Evolutionary conservation across 2,113 vertebrate genomes (phyloP).

Genomic region (Cricetomys ansorgei): DNA sequence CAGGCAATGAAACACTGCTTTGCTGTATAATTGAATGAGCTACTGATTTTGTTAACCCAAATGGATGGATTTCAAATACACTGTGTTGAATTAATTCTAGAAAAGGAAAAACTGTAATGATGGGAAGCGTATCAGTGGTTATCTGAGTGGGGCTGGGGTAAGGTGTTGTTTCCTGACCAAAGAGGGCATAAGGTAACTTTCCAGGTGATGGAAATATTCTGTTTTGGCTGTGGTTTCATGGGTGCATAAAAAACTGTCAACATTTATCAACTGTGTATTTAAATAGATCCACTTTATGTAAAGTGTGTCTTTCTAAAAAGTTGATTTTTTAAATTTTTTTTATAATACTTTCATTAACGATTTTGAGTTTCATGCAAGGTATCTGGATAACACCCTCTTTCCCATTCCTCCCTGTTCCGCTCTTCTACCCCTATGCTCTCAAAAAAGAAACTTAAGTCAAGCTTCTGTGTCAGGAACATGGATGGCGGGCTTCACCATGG

Average conservation of each 20-base stretch:
- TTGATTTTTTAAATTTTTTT: no score
- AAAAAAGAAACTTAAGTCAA: no score
- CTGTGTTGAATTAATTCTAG: background rate
- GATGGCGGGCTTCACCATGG: no score
- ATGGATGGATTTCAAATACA: background rate
- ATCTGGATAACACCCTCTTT: no score
- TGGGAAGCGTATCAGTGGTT: background rate
- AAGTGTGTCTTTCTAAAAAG: constrained; percentile 7
- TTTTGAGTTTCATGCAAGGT: no score
- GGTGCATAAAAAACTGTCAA: background rate
- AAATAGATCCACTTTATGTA: constrained; percentile 11
- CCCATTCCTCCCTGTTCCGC: no score
- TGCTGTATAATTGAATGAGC: background rate
- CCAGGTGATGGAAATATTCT: background rate
- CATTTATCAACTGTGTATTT: constrained; percentile 7
- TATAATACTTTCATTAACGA: no score
- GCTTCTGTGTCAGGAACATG: no score
- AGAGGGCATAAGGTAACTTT: background rate
- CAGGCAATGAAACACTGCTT: background rate
- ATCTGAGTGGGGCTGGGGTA: background rate
- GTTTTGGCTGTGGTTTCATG: background rate
- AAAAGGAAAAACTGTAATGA: constrained; percentile 5
- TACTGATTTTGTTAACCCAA: background rate
- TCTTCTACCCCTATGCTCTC: no score
- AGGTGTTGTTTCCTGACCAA: background rate